A percentile compares a stretch with the other conserved stretches of the same genome.
These are phyloP conservation scores for Valencia hispanica DNA, from an alignment of 2,797 vertebrate genomes.

Conservation along the genomic window DNA sequence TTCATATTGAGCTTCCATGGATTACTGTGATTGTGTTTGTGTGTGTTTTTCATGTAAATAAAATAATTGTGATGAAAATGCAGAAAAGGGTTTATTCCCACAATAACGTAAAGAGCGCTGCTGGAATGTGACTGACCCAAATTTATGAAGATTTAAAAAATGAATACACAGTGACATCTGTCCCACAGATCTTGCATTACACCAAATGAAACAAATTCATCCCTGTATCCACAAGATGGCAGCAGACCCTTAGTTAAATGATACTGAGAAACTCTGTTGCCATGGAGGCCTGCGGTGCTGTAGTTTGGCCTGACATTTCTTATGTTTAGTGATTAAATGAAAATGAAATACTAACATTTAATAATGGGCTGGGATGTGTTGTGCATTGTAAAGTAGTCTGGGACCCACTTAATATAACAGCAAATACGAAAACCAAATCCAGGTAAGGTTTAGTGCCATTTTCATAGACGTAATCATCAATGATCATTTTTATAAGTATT, in stretches of 20 bases:
- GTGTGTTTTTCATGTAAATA: no score
- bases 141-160: slow-evolving; percentile 21
- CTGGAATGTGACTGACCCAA: slow-evolving; percentile 26
- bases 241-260: slow-evolving; percentile 49
- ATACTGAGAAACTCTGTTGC: slow-evolving; percentile 1
- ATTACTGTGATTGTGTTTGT: no score
- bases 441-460: not conserved
- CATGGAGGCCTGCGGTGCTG: slow-evolving; percentile 13
- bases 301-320: slow-evolving; percentile 20
- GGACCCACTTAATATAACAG: slow-evolving; percentile 24
- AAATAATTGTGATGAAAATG: no score
- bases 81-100: slow-evolving; percentile 25
- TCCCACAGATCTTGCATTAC: slow-evolving; percentile 25
- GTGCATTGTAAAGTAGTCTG: slow-evolving; percentile 22
- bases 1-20: no score
- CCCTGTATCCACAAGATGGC: slow-evolving; percentile 55
- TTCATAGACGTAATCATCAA: not conserved
- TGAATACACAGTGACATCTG: slow-evolving; percentile 51
- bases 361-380: slow-evolving; percentile 54
- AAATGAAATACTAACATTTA: slow-evolving; percentile 32
- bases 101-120: slow-evolving; percentile 21
- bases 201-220: not conserved
- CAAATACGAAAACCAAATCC: slow-evolving; percentile 30
- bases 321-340: slow-evolving; percentile 35
- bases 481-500: no score